phyloP scores from a whole-genome alignment of 2,113 vertebrate genomes.

The Peucedramus taeniatus region DNA sequence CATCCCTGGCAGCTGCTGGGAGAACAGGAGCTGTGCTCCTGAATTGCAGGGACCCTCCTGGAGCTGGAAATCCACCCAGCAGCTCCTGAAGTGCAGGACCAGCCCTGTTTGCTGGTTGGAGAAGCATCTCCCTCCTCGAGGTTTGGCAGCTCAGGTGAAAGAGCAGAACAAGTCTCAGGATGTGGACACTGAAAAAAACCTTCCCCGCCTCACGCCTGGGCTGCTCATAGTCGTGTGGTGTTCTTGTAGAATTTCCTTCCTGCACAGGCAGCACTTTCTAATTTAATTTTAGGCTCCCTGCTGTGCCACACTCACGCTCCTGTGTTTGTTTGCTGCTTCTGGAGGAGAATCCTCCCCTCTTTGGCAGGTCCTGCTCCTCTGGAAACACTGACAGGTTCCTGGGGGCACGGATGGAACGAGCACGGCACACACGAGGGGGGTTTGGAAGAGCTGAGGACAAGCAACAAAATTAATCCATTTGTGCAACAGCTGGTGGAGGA shows the following conservation, averaged over 20 bases:
- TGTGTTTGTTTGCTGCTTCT: not conserved
- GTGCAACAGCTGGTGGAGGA: not conserved
- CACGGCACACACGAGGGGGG: accelerated
- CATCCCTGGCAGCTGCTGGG: accelerated
- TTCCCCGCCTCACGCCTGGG: not conserved
- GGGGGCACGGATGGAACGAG: accelerated
- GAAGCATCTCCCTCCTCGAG: accelerated
- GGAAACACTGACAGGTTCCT: accelerated
- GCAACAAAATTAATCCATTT: accelerated
- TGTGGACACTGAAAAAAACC: not conserved
- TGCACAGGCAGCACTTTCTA: conserved; percentile 29
- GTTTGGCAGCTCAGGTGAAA: not conserved
- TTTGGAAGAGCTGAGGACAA: accelerated
- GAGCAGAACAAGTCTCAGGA: not conserved
- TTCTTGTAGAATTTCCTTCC: conserved; percentile 67
- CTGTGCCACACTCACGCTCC: not conserved
- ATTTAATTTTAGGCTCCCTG: conserved; percentile 51
- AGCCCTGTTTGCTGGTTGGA: not conserved
- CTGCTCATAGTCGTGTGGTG: not conserved
- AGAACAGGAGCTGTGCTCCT: not conserved
- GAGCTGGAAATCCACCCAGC: not conserved
- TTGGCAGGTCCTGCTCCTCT: not conserved
- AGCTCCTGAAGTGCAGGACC: too few relatives aligned
- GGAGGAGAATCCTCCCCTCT: not conserved
- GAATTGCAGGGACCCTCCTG: not conserved